These are phyloP conservation scores for Pangasianodon gigas DNA, from an alignment of 2,113 vertebrate genomes.

Conservation along the genomic window DNA sequence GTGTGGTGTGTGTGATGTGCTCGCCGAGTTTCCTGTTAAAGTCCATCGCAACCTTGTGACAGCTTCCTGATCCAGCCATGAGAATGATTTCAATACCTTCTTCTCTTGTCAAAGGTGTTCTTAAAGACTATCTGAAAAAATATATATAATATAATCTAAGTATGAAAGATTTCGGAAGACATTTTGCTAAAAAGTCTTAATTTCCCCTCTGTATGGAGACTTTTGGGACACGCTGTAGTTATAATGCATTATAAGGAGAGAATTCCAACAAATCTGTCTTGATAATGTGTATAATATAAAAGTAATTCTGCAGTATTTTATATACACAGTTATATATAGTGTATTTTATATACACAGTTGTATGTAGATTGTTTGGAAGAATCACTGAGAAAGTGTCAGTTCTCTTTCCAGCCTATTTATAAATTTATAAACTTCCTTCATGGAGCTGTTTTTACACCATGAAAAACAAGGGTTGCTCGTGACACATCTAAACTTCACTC, in stretches of 20 bases:
- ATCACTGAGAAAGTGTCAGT: neutral
- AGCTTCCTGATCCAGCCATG: too few species aligned
- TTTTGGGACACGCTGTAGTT: neutral
- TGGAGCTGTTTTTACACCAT: neutral
- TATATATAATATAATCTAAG: too few species aligned
- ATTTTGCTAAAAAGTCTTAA: too few species aligned
- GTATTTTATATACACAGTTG: neutral
- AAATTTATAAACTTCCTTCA: neutral
- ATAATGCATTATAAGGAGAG: neutral
- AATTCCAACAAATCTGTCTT: neutral
- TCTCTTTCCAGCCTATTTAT: neutral
- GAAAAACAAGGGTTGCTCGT: too few species aligned
- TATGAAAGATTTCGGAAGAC: too few species aligned
- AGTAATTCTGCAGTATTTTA: neutral
- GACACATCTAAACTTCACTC: neutral
- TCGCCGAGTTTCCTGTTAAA: too few species aligned
- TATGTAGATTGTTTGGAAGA: neutral
- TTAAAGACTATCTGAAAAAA: too few species aligned
- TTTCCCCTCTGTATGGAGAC: too few species aligned
- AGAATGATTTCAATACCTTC: too few species aligned
- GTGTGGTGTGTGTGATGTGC: too few species aligned
- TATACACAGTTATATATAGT: neutral
- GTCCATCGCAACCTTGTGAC: too few species aligned
- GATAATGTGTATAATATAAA: neutral
- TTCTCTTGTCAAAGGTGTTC: too few species aligned